A percentile compares a stretch with the other conserved stretches of the same genome.
Evolutionary conservation across 2,113 vertebrate species (phyloP).

Genomic region (Microcebus lehilahytsara): DNA sequence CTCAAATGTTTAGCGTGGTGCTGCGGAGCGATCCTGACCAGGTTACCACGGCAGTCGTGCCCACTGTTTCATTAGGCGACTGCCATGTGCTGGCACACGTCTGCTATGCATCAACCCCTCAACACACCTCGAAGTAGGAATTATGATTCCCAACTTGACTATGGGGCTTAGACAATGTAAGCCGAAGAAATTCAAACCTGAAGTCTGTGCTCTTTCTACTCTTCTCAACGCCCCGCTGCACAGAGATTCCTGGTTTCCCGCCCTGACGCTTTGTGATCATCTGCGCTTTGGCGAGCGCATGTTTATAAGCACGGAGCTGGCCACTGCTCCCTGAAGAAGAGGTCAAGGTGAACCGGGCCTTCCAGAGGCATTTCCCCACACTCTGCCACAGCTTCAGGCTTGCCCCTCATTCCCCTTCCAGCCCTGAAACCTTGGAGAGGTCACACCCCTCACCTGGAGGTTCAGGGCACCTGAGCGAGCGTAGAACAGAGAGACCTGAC

Average conservation of each 20-base stretch:
- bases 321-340: conserved; percentile 1
- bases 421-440: neutral
- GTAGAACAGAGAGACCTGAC: no score
- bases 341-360: neutral
- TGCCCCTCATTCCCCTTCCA: neutral
- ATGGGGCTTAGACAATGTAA: neutral
- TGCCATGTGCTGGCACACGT: neutral
- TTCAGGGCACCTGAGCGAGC: no score
- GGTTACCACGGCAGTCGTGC: neutral
- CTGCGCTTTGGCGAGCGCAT: neutral
- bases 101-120: no score
- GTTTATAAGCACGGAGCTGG: neutral
- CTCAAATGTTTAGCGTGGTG: neutral
- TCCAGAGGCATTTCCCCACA: neutral
- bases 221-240: neutral
- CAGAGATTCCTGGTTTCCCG: neutral
- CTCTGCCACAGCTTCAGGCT: neutral
- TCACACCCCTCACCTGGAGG: neutral
- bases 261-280: neutral
- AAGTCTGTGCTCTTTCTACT: neutral
- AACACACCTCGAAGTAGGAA: neutral
- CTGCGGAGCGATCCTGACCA: neutral
- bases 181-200: neutral
- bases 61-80: neutral
- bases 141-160: neutral